Conservation (phyloP, 2,797 vertebrate species). For the Argya squamiceps region DNA sequence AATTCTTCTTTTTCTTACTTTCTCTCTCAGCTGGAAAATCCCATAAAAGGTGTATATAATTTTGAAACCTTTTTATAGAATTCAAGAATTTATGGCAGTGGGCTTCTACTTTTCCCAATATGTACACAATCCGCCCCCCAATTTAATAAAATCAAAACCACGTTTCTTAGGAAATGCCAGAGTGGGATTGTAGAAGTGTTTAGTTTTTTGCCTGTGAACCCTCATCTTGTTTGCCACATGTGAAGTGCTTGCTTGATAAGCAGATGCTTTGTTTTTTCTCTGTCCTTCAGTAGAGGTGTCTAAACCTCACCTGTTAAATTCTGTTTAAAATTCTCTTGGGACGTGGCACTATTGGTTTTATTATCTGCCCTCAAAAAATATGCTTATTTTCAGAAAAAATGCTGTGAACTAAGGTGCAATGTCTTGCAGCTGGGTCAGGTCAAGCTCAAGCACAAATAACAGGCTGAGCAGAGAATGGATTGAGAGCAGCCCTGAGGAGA, state of each 20-base stretch:
- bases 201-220: background rate
- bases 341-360: background rate
- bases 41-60: background rate
- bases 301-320: background rate
- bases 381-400: background rate
- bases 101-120: background rate
- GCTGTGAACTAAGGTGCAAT: background rate
- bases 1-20: background rate
- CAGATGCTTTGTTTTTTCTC: background rate
- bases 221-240: background rate
- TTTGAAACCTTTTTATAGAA: background rate
- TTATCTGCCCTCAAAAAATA: background rate
- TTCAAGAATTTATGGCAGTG: background rate
- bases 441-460: background rate
- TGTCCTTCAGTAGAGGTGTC: background rate
- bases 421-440: background rate
- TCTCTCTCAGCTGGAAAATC: background rate
- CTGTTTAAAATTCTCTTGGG: background rate
- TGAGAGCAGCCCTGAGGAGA: background rate
- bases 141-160: background rate
- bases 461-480: background rate
- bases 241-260: background rate
- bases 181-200: background rate
- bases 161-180: background rate
- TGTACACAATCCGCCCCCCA: no score